Conservation (phyloP, 2,888 invertebrate genomes). For the Linhomoeus sp. region DNA sequence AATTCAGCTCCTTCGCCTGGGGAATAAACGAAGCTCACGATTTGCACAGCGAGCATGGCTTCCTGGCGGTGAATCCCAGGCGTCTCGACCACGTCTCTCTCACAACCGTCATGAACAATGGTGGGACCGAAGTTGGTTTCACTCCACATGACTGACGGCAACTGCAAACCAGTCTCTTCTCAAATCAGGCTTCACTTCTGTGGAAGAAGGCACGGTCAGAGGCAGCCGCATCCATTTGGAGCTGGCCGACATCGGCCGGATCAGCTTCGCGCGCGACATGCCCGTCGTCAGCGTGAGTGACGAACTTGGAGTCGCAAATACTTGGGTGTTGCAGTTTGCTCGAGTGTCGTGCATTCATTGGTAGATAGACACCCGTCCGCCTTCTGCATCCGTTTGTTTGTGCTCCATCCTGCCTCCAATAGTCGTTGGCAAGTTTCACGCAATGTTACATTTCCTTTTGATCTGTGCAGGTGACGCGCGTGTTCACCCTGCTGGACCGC, state of each 20-base stretch:
- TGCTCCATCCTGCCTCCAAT: no score
- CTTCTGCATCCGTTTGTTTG: no score
- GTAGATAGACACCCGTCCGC: no score
- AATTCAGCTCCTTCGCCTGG: conserved; percentile 27
- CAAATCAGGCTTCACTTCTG: conserved; percentile 21
- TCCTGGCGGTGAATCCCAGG: conserved; percentile 18
- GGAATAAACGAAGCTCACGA: conserved; percentile 23
- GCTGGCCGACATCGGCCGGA: conserved; percentile 24
- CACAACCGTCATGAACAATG: conserved; percentile 26
- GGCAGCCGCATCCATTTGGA: conserved; percentile 16
- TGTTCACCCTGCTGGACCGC: conserved; percentile 22
- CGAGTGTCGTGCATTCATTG: no score
- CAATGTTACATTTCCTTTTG: no score
- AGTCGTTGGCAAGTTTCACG: no score
- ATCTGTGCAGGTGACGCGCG: conserved; percentile 21
- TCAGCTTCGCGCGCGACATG: conserved; percentile 24
- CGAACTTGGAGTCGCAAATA: no score
- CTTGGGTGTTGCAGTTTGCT: no score
- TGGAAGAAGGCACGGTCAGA: conserved; percentile 21
- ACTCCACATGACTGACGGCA: no score
- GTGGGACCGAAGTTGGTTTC: conserved; percentile 9
- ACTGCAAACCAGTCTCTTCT: no score
- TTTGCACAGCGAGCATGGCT: conserved; percentile 24
- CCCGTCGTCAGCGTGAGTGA: conserved; percentile 25
- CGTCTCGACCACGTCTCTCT: conserved; percentile 16